A percentile compares a stretch with the other conserved stretches of the same genome.
phyloP scores from a whole-genome alignment of 1,140 invertebrate species.

The Probaryconus sp. region DNA sequence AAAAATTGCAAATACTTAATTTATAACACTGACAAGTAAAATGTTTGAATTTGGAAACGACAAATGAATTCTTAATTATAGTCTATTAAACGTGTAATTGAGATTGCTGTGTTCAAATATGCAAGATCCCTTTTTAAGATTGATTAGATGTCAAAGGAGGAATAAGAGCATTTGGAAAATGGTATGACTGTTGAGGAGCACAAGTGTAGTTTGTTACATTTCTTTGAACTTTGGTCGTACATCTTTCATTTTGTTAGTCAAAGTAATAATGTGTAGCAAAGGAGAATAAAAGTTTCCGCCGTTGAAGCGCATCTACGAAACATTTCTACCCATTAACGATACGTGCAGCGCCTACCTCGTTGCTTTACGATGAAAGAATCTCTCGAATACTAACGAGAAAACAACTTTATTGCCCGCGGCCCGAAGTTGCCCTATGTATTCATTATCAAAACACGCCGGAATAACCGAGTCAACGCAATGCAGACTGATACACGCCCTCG shows the following conservation, averaged over 20 bases:
- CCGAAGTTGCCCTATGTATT: conserved; percentile 41
- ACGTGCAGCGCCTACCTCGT: conserved; percentile 32
- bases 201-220: conserved; percentile 31
- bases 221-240: conserved; percentile 31
- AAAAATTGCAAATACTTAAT: too few relatives aligned
- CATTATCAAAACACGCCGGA: conserved; percentile 55
- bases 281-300: conserved; percentile 36
- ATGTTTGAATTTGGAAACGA: too few relatives aligned
- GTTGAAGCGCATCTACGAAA: conserved; percentile 23
- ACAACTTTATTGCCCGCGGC: conserved; percentile 56
- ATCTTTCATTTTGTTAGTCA: conserved; percentile 33
- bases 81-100: too few relatives aligned
- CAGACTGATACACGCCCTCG: conserved; percentile 46
- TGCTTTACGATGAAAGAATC: conserved; percentile 52
- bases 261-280: conserved; percentile 23
- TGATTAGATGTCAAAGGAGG: conserved; percentile 4
- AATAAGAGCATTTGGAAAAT: background rate
- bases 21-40: too few relatives aligned
- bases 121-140: too few relatives aligned
- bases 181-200: conserved; percentile 17
- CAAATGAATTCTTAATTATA: too few relatives aligned
- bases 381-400: conserved; percentile 57
- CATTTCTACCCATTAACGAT: conserved; percentile 50
- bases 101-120: too few relatives aligned
- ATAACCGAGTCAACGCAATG: conserved; percentile 44